A percentile compares a stretch with the other conserved stretches of the same genome.
Evolutionary conservation across 1,140 invertebrate species (phyloP).

Genomic region (Scaptomyza hsui): DNA sequence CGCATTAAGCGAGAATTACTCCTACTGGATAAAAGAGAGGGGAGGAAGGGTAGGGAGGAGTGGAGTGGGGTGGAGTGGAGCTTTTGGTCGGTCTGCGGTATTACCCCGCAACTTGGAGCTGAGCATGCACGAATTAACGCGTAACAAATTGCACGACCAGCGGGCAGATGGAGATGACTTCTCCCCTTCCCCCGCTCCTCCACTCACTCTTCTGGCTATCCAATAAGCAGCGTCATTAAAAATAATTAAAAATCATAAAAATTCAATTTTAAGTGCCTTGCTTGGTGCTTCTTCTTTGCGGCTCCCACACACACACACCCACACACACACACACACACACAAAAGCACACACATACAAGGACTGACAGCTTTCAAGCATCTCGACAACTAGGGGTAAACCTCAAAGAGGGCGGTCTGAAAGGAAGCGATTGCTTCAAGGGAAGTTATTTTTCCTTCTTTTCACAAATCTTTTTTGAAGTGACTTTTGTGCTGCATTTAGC

Average conservation of each 20-base stretch:
- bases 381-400: conserved; percentile 64
- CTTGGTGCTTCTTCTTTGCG: conserved; percentile 49
- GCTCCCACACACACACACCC: conserved; percentile 30
- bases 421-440: not conserved
- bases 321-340: conserved; percentile 25
- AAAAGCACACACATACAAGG: not conserved
- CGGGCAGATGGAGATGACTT: conserved; percentile 14
- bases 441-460: not conserved
- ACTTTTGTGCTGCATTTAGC: conserved; percentile 59
- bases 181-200: not conserved
- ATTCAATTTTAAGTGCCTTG: conserved; percentile 78
- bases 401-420: conserved; percentile 14
- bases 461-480: conserved; percentile 48
- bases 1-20: conserved; percentile 77
- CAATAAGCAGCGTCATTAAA: conserved; percentile 82
- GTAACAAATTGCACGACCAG: conserved; percentile 76
- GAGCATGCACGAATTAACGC: conserved; percentile 81
- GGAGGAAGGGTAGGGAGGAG: not conserved
- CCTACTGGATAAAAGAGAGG: conserved; percentile 17
- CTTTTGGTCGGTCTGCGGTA: conserved; percentile 20
- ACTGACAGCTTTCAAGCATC: conserved; percentile 45
- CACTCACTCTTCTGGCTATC: conserved; percentile 1
- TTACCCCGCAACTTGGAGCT: conserved; percentile 56
- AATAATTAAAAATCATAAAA: conserved; percentile 84
- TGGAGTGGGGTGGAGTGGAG: not conserved